Evolutionary conservation across 2,113 vertebrate genomes (phyloP), one percentile per base, ranked within the genome.

Genomic region (Dasyornis broadbenti): DNA sequence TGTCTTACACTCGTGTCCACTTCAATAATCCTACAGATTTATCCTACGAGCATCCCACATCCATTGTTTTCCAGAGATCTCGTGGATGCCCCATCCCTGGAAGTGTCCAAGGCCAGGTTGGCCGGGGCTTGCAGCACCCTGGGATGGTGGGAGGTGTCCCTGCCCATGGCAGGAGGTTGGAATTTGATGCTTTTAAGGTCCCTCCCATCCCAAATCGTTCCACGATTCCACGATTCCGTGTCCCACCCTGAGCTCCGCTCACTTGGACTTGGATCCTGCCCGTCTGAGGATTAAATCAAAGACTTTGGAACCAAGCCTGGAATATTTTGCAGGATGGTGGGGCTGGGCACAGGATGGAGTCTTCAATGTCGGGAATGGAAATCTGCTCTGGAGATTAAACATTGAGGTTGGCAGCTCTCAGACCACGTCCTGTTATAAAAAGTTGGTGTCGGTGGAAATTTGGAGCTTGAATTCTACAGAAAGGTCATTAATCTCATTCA

Each of bases 1-100:
- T 49, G 12, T 7, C 30, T 28, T 22, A 22, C 0, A 1, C 23
- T 63, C 30, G 3, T 4, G 23, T 20, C n/a, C 7, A 16, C 47
- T 2, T 1, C 3, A 18, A 24, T 0, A 47, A 47, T 37, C 52
- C 59, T 21, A n/a, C 37, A 54, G 42, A 19, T 8, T 4, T 26
- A 24, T 17, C 54, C 33, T 1, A 4, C 0, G 33, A 57, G 30
- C 31, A 27, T 15, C 47, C 47, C 35, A 3, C 8, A 33, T 9
- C 66, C 57, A 3, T 5, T n/a, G 53, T 12, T 50, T 44, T 7
- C 45, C 45, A 40, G 57, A 11, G 57, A 60, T n/a, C 40, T 27
- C 15, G 33, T 35, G 77, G 39, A 21, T 31, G 15, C 23, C 52
- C 39, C 52, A 59, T 23, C 45, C 11, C 54, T 82, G 80, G 54